A percentile compares a stretch with the other conserved stretches of the same genome.
Evolutionary conservation across 1,140 invertebrate species (phyloP).

Genomic region (Bombus superbus): DNA sequence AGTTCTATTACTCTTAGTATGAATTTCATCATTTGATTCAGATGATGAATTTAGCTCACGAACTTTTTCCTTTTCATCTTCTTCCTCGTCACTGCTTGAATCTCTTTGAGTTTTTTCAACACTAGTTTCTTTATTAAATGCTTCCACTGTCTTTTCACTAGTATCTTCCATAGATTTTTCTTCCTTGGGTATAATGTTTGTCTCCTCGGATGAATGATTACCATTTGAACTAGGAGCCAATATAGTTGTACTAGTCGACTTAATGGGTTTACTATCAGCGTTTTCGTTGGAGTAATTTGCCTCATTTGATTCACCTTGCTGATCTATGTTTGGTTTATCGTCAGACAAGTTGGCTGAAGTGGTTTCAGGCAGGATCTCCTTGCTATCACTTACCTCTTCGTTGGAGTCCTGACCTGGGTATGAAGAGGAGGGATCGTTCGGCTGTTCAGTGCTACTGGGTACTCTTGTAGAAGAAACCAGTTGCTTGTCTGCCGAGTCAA

Average conservation of each 20-base stretch:
- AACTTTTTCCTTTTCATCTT: conserved; percentile 58
- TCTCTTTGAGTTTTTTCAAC: conserved; percentile 59
- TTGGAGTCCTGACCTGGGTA: conserved; percentile 78
- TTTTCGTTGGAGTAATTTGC: conserved; percentile 70
- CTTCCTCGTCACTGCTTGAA: conserved; percentile 64
- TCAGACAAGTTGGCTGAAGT: conserved; percentile 82
- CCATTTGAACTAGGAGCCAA: conserved; percentile 54
- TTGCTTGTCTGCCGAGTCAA: conserved; percentile 79
- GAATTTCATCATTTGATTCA: conserved; percentile 66
- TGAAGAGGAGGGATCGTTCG: conserved; percentile 77
- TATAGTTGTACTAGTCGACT: conserved; percentile 57
- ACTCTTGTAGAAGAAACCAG: conserved; percentile 71
- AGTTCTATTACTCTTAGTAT: conserved; percentile 38
- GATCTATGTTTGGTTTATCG: conserved; percentile 82
- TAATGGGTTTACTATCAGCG: conserved; percentile 62
- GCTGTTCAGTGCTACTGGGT: conserved; percentile 67
- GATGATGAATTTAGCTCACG: conserved; percentile 66
- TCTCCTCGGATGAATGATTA: conserved; percentile 49
- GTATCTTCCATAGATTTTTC: conserved; percentile 48
- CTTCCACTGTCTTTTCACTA: conserved; percentile 42
- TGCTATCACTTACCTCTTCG: conserved; percentile 83
- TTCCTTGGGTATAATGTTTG: conserved; percentile 46
- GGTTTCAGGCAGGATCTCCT: conserved; percentile 81
- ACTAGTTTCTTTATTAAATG: conserved; percentile 38
- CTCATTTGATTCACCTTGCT: conserved; percentile 76